These are phyloP conservation scores for Cataglyphis cursor DNA, from an alignment of 2,888 invertebrate species.

Conservation along the genomic window DNA sequence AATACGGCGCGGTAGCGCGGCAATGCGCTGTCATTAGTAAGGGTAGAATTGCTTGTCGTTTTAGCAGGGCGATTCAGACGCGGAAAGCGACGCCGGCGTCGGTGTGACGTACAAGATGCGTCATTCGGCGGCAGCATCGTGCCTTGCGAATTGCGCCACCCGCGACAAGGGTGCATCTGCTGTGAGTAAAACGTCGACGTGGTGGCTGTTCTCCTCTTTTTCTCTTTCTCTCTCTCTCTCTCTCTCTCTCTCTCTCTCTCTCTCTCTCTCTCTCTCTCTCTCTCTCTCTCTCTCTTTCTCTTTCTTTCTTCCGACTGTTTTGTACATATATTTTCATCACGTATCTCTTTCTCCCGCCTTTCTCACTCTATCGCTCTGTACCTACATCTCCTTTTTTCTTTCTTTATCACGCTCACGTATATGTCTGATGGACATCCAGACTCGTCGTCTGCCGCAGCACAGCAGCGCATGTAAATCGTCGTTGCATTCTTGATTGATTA, in stretches of 20 bases:
- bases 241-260: too few species aligned
- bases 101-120: constrained; percentile 90
- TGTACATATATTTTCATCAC: background rate
- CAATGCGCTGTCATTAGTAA: constrained; percentile 79
- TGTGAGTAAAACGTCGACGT: constrained; percentile 83
- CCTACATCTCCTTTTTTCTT: constrained; percentile 21
- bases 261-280: background rate
- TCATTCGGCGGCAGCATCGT: constrained; percentile 86
- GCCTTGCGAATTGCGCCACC: constrained; percentile 85
- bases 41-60: constrained; percentile 85
- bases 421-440: constrained; percentile 48
- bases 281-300: constrained; percentile 8
- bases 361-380: constrained; percentile 58
- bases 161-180: constrained; percentile 86
- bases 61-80: constrained; percentile 86
- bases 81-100: constrained; percentile 88
- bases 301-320: constrained; percentile 6
- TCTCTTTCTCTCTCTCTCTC: background rate
- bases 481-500: constrained; percentile 40
- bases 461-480: constrained; percentile 54
- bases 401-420: constrained; percentile 47
- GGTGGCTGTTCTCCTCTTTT: constrained; percentile 56
- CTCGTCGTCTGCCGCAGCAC: constrained; percentile 50
- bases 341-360: constrained; percentile 38
- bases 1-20: constrained; percentile 30